Conservation (phyloP, 2,113 vertebrate species). For the Clarias macrocephalus region DNA sequence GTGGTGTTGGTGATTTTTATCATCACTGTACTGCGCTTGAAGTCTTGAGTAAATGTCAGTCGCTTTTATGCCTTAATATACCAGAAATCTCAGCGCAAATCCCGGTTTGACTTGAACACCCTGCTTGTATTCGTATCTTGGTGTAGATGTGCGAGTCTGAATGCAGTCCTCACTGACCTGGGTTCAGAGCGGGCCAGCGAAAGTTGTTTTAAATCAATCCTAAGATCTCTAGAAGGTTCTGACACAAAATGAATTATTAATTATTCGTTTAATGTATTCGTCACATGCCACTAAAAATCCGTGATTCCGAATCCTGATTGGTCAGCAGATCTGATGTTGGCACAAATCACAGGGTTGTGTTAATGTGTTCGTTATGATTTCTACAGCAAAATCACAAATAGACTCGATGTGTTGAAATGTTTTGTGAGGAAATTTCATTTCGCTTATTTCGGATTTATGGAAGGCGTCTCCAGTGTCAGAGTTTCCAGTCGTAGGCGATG, state of each 20-base stretch:
- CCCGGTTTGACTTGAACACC: too few relatives aligned
- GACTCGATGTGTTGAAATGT: not conserved
- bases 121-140: not conserved
- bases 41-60: too few relatives aligned
- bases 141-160: not conserved
- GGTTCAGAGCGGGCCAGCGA: not conserved
- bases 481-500: not conserved
- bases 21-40: too few relatives aligned
- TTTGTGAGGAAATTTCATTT: too few relatives aligned
- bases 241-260: not conserved
- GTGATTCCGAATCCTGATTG: not conserved
- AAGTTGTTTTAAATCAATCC: not conserved
- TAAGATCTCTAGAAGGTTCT: not conserved
- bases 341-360: not conserved
- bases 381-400: not conserved
- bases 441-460: not conserved
- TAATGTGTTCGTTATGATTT: not conserved
- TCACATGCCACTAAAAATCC: not conserved
- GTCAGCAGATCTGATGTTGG: not conserved
- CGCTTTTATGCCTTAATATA: too few relatives aligned
- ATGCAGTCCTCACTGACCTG: not conserved
- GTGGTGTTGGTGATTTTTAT: too few relatives aligned
- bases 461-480: not conserved
- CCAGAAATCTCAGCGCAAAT: too few relatives aligned
- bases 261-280: not conserved